Conservation (phyloP, 2,888 invertebrate species). For the Lysandra bellargus region DNA sequence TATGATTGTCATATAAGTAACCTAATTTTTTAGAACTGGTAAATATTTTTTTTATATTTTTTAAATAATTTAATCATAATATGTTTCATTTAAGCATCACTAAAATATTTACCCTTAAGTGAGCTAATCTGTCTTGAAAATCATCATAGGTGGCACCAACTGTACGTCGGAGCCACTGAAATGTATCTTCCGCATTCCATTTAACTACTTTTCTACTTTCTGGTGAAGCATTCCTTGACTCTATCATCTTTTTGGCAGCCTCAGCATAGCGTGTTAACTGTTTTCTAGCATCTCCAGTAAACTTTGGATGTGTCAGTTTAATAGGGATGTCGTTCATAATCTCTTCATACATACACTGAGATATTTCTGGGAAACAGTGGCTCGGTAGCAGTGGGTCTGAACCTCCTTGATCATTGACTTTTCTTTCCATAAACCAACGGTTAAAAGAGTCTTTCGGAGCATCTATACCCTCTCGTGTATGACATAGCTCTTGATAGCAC, state of each 20-base stretch:
- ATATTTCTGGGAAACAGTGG: conserved; percentile 94
- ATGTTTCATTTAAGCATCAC: background rate
- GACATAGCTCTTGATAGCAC: conserved; percentile 96
- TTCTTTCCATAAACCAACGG: conserved; percentile 97
- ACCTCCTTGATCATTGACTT: conserved; percentile 92
- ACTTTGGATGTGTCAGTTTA: conserved; percentile 96
- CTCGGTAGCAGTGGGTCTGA: conserved; percentile 95
- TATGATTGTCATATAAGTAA: background rate
- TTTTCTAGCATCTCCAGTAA: conserved; percentile 96
- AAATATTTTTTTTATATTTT: background rate
- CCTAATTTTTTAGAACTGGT: background rate
- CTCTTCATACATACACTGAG: conserved; percentile 96
- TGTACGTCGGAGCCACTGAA: conserved; percentile 95
- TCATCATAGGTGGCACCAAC: conserved; percentile 97
- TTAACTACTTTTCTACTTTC: conserved; percentile 98
- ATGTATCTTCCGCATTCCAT: conserved; percentile 99
- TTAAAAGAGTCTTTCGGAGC: conserved; percentile 98
- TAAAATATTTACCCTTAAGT: conserved; percentile 83
- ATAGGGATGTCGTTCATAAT: conserved; percentile 99
- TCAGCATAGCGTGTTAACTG: conserved; percentile 96
- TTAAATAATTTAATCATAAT: background rate
- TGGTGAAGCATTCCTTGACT: conserved; percentile 93
- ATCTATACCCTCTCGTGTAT: conserved; percentile 94
- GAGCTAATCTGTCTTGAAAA: conserved; percentile 93
- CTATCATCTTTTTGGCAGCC: conserved; percentile 98